Conservation (phyloP, 2,888 invertebrate species). For the Bombyx huttoni region DNA sequence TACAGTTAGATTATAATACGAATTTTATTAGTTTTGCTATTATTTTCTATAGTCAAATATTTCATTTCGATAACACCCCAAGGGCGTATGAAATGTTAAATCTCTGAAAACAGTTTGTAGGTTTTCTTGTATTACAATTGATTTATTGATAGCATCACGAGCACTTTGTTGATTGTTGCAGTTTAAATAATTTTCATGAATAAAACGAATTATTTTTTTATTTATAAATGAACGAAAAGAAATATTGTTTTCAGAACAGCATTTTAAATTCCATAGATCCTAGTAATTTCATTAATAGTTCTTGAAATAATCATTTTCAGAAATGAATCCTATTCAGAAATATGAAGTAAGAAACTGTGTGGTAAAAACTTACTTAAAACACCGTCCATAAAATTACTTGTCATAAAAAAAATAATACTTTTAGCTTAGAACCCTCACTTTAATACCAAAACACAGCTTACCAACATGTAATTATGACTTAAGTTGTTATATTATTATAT, state of each 20-base stretch:
- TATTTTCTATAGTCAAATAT: too few relatives aligned
- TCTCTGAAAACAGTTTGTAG: too few relatives aligned
- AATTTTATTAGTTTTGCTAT: too few relatives aligned
- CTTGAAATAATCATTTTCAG: too few relatives aligned
- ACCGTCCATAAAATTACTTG: slow-evolving; percentile 12
- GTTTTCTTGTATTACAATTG: slow-evolving; percentile 7
- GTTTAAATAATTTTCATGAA: slow-evolving; percentile 38
- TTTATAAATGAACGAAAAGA: slow-evolving; percentile 12
- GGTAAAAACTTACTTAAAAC: slow-evolving; percentile 5
- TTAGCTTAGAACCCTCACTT: slow-evolving; percentile 67
- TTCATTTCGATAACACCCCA: too few relatives aligned
- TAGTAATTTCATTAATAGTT: neutral
- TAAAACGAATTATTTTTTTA: slow-evolving; percentile 21
- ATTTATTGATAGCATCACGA: slow-evolving; percentile 22
- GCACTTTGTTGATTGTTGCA: slow-evolving; percentile 43
- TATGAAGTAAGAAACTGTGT: neutral
- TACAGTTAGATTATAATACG: too few relatives aligned
- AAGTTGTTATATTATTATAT: slow-evolving; percentile 52
- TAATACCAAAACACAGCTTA: slow-evolving; percentile 72
- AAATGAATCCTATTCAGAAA: too few relatives aligned
- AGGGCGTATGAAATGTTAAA: too few relatives aligned
- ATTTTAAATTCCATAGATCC: slow-evolving; percentile 10
- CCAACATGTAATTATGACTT: slow-evolving; percentile 66
- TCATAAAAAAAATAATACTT: slow-evolving; percentile 16
- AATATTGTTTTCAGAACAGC: slow-evolving; percentile 13